Percentiles rank a stretch among this genome's conserved stretches.
phyloP scores from a whole-genome alignment of 2,113 vertebrate species.

The Saguinus imperator region DNA sequence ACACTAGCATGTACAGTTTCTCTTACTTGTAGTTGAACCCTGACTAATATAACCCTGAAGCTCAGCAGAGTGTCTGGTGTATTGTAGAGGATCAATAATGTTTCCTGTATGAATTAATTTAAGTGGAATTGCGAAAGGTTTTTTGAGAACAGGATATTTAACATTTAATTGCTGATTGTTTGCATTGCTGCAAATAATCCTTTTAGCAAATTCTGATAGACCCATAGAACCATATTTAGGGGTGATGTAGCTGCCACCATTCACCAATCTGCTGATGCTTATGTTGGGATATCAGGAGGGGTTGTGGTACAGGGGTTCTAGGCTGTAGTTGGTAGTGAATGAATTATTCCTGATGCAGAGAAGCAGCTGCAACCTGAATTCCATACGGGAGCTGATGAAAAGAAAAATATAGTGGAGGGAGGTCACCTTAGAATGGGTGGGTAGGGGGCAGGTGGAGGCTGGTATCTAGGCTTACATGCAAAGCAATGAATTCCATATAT shows the following conservation, averaged over 20 bases:
- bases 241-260: background rate
- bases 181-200: background rate
- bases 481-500: background rate
- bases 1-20: background rate
- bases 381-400: background rate
- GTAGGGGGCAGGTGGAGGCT: background rate
- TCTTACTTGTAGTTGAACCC: background rate
- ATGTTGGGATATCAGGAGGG: background rate
- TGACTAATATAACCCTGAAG: background rate
- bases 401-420: background rate
- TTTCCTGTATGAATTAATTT: background rate
- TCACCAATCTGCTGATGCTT: background rate
- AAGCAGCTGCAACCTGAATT: background rate
- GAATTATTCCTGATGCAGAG: background rate
- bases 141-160: constrained; percentile 4
- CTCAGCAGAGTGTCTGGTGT: background rate
- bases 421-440: background rate
- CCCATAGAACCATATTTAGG: background rate
- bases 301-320: background rate
- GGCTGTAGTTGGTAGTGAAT: background rate
- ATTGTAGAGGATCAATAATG: background rate
- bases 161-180: background rate
- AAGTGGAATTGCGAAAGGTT: background rate
- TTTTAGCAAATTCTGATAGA: background rate
- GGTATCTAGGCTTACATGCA: background rate